phyloP scores from a whole-genome alignment of 2,797 vertebrate genomes.

The Thaleichthys pacificus region DNA sequence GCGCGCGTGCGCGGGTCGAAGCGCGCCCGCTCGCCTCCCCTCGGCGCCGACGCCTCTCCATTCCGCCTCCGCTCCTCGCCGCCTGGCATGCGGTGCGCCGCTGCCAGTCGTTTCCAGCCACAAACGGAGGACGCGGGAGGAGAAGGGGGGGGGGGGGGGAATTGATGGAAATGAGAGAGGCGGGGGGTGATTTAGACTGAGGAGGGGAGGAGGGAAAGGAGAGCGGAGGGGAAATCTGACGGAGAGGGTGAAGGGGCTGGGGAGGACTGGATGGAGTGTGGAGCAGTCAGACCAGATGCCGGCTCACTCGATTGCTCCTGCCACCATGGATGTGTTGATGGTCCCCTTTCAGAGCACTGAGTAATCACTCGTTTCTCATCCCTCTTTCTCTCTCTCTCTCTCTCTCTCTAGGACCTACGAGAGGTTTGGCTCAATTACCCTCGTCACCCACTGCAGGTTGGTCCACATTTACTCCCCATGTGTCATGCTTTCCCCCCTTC shows the following conservation, averaged over 20 bases:
- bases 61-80: constrained; percentile 41
- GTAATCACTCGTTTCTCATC: constrained; percentile 60
- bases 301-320: constrained; percentile 32
- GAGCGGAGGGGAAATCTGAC: background rate
- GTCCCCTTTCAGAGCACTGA: constrained; percentile 64
- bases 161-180: no score
- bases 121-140: no score
- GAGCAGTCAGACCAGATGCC: constrained; percentile 34
- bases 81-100: no score
- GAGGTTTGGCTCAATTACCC: constrained; percentile 92
- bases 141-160: background rate
- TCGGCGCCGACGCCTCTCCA: constrained; percentile 53
- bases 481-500: background rate
- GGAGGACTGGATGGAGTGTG: no score
- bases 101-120: background rate
- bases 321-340: constrained; percentile 52
- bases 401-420: constrained; percentile 81
- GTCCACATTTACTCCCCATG: constrained; percentile 18
- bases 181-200: background rate
- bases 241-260: background rate
- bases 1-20: constrained; percentile 39
- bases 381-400: constrained; percentile 3
- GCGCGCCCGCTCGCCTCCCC: constrained; percentile 10
- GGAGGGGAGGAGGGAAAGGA: background rate
- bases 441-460: constrained; percentile 94